Conservation (phyloP, 2,797 vertebrate species). For the Botia almorhae region DNA sequence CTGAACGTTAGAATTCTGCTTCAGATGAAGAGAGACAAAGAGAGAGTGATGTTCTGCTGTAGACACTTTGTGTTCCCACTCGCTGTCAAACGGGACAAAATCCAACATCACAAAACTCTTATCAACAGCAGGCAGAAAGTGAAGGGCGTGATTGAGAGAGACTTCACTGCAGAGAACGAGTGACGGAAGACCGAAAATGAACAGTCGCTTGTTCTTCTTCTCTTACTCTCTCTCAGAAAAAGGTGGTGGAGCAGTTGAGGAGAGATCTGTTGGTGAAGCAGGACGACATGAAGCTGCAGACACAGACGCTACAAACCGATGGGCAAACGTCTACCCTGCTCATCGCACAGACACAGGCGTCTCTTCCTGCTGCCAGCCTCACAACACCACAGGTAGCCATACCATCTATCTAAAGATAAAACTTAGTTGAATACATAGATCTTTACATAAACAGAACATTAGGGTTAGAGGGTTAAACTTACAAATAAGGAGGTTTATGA, state of each 20-base stretch:
- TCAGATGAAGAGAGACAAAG: conserved; percentile 7
- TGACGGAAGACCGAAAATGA: conserved; percentile 28
- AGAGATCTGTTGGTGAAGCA: conserved; percentile 91
- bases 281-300: conserved; percentile 85
- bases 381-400: conserved; percentile 82
- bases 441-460: background rate
- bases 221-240: conserved; percentile 76
- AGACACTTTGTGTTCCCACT: conserved; percentile 34
- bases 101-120: conserved; percentile 29
- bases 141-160: conserved; percentile 14
- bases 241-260: conserved; percentile 88
- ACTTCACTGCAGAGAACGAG: conserved; percentile 25
- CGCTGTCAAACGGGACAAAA: conserved; percentile 31
- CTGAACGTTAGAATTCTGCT: background rate
- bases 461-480: background rate
- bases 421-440: background rate
- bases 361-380: conserved; percentile 77
- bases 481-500: background rate
- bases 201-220: conserved; percentile 10
- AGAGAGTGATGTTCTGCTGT: conserved; percentile 24
- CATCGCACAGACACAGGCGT: conserved; percentile 70
- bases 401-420: no score
- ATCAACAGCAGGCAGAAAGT: conserved; percentile 29
- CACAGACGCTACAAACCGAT: conserved; percentile 72
- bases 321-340: conserved; percentile 60